Percentiles rank a stretch among this genome's conserved stretches.
phyloP scores from a whole-genome alignment of 30 jellyfish, hydroid and myxozoan species.

The Aurelia sp. region DNA sequence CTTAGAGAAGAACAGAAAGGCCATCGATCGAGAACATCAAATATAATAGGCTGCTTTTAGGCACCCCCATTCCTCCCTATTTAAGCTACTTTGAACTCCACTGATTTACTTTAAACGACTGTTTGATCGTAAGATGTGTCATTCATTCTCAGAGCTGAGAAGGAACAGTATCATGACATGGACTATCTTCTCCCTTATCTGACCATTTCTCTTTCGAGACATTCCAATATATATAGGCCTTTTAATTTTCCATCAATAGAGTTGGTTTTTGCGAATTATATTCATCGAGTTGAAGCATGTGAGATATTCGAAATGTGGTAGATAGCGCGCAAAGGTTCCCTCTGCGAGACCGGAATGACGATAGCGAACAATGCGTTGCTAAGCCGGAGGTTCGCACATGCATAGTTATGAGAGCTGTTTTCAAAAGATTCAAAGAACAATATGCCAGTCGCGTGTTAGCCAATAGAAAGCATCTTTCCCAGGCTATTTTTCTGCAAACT shows the following conservation, averaged over 20 bases:
- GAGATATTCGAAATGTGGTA: conserved; percentile 52
- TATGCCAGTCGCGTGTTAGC: conserved; percentile 55
- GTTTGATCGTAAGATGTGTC: no score
- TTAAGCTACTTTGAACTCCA: no score
- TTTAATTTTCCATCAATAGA: conserved; percentile 46
- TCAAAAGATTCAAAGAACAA: conserved; percentile 28
- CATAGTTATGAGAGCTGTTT: conserved; percentile 16
- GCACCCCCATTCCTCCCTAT: no score
- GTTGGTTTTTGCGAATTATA: conserved; percentile 65
- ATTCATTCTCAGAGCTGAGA: neutral
- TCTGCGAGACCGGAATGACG: conserved; percentile 32
- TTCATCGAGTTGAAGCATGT: conserved; percentile 28
- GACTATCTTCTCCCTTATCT: neutral
- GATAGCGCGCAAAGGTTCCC: conserved; percentile 25
- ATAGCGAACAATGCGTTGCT: conserved; percentile 20
- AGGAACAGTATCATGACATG: neutral
- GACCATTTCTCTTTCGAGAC: conserved; percentile 31
- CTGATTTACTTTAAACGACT: no score
- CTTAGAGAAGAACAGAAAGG: no score
- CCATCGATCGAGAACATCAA: no score
- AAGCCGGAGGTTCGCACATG: conserved; percentile 64
- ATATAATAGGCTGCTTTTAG: no score
- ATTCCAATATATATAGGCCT: conserved; percentile 21
- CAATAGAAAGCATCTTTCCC: conserved; percentile 47
- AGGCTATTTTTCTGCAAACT: conserved; percentile 32